Base-by-base conservation (phyloP, 2,888 invertebrate species). In the Sphinx pinastri region DNA sequence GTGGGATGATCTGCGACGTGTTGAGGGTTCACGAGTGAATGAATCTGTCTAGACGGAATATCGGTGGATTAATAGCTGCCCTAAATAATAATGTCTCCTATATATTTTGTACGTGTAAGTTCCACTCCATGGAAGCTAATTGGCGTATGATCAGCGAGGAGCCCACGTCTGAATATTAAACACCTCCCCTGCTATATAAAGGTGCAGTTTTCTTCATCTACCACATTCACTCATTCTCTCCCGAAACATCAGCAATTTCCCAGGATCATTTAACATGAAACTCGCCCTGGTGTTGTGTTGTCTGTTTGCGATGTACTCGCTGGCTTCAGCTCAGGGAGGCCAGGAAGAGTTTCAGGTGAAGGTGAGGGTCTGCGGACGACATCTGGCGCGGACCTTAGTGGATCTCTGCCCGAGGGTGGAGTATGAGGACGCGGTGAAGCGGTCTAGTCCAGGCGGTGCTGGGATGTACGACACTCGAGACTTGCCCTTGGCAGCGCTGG, bases 151-250 rank as follows among this genome's bases (percentile, higher is more conserved):
- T 25, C 12, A 45, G 16, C n/a, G 31, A 45, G 13, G 38, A 13
- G 59, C 16, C 52, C 51, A 68, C 59, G 19, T 60, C 16, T 31
- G 68, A 68, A 68, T 68, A 68, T 59, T 59, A 68, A 68, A 51
- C 16, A 59, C 8, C n/a, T 38, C 38, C 52, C 14, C 57, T 57
- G n/a, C 13, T 68, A 68, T 68, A 68, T 47, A 68, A 69, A 16
- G 52, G 54, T 19, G 54, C 16, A 10, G 13, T 16, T 25, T 10
- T 12, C 19, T 2, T 19, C 16, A 13, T 38, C 31, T 14, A 19
- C 10, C 57, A 25, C 68, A 68, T 68, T 68, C 45, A 55, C 47
- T 47, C 14, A 13, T 49, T 51, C 6, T 59, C 38, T 38, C 47
- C 52, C n/a, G 51, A 51, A 38, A 25, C 49, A 31, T 19, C 16